These are phyloP conservation scores for Drosophila repleta DNA, from an alignment of 1,140 invertebrate species.

Conservation along the genomic window DNA sequence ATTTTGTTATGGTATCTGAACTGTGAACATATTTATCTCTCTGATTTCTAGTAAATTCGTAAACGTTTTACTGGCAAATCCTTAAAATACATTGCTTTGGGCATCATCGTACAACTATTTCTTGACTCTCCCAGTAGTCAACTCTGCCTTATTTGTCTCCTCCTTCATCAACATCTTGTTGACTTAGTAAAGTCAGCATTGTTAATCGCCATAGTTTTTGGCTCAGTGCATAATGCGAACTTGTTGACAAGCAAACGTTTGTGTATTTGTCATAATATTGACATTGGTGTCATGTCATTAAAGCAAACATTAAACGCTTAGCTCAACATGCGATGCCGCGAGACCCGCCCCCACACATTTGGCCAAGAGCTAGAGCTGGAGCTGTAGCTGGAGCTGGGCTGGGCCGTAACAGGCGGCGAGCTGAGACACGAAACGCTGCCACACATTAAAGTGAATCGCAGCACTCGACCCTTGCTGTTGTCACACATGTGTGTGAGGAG, in stretches of 20 bases:
- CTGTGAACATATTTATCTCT: no score
- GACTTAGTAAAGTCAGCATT: background rate
- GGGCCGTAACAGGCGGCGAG: slow-evolving; percentile 14
- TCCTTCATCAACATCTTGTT: background rate
- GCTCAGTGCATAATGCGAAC: slow-evolving; percentile 53
- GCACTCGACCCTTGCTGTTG: slow-evolving; percentile 34
- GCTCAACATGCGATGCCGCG: slow-evolving; percentile 63
- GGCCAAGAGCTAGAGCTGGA: slow-evolving; percentile 4
- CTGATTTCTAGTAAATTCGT: background rate
- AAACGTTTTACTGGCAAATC: background rate
- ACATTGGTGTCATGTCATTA: slow-evolving; percentile 81
- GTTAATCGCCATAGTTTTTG: background rate
- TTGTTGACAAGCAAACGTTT: slow-evolving; percentile 66
- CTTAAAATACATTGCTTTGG: no score
- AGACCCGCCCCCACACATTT: slow-evolving; percentile 22
- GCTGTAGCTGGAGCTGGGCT: background rate
- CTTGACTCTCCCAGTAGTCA: background rate
- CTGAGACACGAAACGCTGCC: slow-evolving; percentile 49
- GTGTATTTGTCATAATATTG: slow-evolving; percentile 71
- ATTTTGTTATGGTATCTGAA: no score
- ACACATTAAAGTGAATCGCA: slow-evolving; percentile 55
- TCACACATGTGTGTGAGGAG: slow-evolving; percentile 29
- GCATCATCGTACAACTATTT: background rate
- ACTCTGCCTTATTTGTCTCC: background rate
- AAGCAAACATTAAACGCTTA: slow-evolving; percentile 71